These are phyloP conservation scores for Papio anubis DNA, from an alignment of 2,113 vertebrate species.

Conservation along the genomic window DNA sequence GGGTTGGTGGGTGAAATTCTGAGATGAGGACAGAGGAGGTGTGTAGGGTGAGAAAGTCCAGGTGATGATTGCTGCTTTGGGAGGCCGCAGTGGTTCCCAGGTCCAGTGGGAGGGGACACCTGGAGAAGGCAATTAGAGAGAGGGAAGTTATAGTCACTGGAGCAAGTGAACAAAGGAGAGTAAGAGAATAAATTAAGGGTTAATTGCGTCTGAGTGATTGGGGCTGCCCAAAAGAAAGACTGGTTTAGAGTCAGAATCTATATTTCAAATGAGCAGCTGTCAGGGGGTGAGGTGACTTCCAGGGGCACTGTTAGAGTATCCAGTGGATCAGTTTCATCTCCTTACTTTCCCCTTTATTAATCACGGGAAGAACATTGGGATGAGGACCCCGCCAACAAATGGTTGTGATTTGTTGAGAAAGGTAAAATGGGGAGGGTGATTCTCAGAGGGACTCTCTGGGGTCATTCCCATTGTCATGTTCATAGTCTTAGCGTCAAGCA, in stretches of 20 bases:
- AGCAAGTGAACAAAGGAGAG: not conserved
- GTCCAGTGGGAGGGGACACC: not conserved
- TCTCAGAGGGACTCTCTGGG: not conserved
- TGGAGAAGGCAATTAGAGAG: not conserved
- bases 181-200: not conserved
- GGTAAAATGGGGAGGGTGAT: not conserved
- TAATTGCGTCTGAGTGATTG: not conserved
- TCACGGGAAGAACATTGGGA: not conserved
- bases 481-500: not conserved
- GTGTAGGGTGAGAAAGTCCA: not conserved
- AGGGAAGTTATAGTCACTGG: not conserved
- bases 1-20: not conserved
- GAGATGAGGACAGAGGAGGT: not conserved
- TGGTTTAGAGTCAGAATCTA: not conserved
- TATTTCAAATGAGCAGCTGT: not conserved
- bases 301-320: not conserved
- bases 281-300: not conserved
- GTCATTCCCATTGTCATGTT: not conserved
- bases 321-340: no score
- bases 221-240: not conserved
- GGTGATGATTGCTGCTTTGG: not conserved
- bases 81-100: not conserved
- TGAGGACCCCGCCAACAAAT: not conserved
- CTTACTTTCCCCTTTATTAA: not conserved
- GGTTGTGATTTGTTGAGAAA: not conserved